Evolutionary conservation across 2,888 invertebrate species (phyloP).

Genomic region (Hedya salicella): DNA sequence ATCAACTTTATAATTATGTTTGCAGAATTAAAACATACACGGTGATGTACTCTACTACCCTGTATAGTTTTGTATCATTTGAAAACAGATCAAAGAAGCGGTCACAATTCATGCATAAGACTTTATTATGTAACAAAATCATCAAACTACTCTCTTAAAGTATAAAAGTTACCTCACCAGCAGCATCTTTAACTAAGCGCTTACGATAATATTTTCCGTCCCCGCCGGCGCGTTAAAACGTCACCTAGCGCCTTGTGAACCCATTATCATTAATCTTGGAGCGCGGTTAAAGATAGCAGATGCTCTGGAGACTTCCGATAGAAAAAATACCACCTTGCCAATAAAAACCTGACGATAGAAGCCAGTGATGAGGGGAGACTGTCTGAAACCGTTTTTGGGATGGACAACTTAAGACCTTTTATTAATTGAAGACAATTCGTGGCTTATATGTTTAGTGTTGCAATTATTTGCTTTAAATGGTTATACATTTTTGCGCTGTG

Average conservation of each 20-base stretch:
- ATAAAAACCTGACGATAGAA: constrained; percentile 47
- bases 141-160: not conserved
- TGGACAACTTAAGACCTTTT: too few relatives aligned
- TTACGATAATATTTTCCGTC: constrained; percentile 67
- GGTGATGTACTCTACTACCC: too few relatives aligned
- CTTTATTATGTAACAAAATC: not conserved
- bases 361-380: constrained; percentile 18
- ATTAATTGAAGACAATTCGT: too few relatives aligned
- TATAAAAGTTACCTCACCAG: constrained; percentile 45
- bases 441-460: too few relatives aligned
- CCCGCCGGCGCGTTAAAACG: constrained; percentile 59
- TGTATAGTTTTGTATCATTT: too few relatives aligned
- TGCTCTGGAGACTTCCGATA: constrained; percentile 67
- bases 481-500: too few relatives aligned
- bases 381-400: not conserved
- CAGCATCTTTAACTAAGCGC: constrained; percentile 52
- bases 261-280: constrained; percentile 79
- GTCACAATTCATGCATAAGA: too few relatives aligned
- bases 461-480: too few relatives aligned
- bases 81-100: too few relatives aligned
- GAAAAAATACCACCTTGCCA: constrained; percentile 68
- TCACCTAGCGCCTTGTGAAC: constrained; percentile 71
- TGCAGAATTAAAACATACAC: too few relatives aligned
- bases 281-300: constrained; percentile 67
- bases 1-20: too few relatives aligned